Evolutionary conservation across 2,797 vertebrate species (phyloP).

Genomic region (Menidia menidia): DNA sequence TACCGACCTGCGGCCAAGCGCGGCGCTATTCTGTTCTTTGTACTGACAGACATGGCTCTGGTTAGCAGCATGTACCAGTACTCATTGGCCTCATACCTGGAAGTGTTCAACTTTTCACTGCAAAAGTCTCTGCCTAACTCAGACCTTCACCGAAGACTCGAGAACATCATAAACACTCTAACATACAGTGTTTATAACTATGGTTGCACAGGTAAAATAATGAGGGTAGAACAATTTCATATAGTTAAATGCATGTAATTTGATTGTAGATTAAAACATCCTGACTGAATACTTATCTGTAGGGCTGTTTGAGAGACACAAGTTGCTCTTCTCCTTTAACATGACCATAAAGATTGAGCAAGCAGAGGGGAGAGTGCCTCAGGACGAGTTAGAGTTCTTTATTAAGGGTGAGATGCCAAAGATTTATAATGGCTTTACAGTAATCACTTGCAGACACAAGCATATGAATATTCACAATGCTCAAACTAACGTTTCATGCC

Average conservation of each 20-base stretch:
- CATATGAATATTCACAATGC: background rate
- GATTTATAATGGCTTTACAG: background rate
- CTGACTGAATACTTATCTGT: constrained; percentile 4
- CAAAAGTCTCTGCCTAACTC: constrained; percentile 88
- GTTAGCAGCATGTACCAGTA: constrained; percentile 98
- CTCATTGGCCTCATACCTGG: constrained; percentile 92
- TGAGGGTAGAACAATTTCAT: background rate
- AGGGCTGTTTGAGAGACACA: constrained; percentile 97
- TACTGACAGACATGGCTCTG: constrained; percentile 93
- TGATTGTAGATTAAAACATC: constrained; percentile 8
- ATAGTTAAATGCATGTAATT: background rate
- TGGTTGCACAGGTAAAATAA: constrained; percentile 90
- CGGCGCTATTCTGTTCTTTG: constrained; percentile 94
- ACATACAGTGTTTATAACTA: constrained; percentile 95
- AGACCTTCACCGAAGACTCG: constrained; percentile 84
- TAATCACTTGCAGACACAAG: background rate
- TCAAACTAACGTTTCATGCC: background rate
- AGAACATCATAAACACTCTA: constrained; percentile 90
- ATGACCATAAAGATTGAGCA: constrained; percentile 96
- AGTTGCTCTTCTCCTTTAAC: constrained; percentile 94
- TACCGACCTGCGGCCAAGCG: constrained; percentile 93
- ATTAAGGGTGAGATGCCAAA: constrained; percentile 88
- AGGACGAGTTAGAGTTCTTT: constrained; percentile 95
- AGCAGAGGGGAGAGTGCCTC: constrained; percentile 86
- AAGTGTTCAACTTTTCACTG: constrained; percentile 91